Evolutionary conservation across 2,888 invertebrate species (phyloP), one percentile per base, ranked within the genome.

Genomic region (Lycia hirtaria): DNA sequence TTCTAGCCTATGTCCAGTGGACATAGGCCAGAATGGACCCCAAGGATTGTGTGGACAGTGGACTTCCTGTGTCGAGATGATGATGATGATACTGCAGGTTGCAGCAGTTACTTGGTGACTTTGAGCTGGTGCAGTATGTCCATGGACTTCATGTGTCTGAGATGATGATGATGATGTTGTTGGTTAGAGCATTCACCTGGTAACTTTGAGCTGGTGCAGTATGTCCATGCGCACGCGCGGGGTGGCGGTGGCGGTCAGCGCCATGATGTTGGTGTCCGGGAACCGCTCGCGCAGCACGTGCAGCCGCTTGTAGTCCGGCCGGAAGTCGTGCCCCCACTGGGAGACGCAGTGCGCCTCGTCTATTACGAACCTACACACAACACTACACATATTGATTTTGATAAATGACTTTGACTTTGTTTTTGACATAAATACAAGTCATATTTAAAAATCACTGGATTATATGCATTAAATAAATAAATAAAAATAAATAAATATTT

Each of bases 331-430:
- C 0, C 99, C 99, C 99, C 99, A 99, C 78, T 98, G 98, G 10
- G 98, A 98, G 3, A 99, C 97, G 88, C 99, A 99, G 84, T 99
- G 99, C 0, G 98, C 99, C 86, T 99, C 99, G 85, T 99, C 99
- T 61, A 99, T 97, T 0, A 99, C 97, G 88, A 99, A 98, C 69
- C 98, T 88, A 61, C n/a, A 15, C 20, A 26, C n/a, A 9, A 33
- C 7, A 4, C n/a, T n/a, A n/a, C n/a, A n/a, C n/a, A n/a, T n/a
- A n/a, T n/a, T n/a, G n/a, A n/a, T n/a, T n/a, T n/a, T n/a, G n/a
- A n/a, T n/a, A n/a, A n/a, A n/a, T n/a, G n/a, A n/a, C n/a, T n/a
- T n/a, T n/a, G n/a, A n/a, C n/a, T n/a, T n/a, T n/a, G n/a, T n/a
- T n/a, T n/a, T n/a, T n/a, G n/a, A n/a, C n/a, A n/a, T n/a, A n/a